These are phyloP conservation scores for Loxodonta africana DNA, from an alignment of 2,113 vertebrate species.

Conservation along the genomic window DNA sequence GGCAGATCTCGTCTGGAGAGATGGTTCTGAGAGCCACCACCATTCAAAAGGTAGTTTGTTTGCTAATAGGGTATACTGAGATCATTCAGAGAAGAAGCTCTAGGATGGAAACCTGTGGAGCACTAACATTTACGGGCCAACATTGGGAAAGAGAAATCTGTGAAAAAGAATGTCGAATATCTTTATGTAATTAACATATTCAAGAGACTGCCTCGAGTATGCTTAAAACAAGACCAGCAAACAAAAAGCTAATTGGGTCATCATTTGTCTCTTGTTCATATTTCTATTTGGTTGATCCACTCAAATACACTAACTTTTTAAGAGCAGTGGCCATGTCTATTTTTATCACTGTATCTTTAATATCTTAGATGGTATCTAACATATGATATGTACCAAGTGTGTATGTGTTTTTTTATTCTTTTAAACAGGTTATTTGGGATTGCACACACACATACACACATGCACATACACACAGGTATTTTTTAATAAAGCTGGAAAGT, in stretches of 20 bases:
- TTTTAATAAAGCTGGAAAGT: neutral
- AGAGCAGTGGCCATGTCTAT: neutral
- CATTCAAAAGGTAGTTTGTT: neutral
- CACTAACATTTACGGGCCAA: neutral
- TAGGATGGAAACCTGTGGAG: neutral
- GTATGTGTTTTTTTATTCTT: neutral
- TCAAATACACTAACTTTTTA: neutral
- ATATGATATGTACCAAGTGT: neutral
- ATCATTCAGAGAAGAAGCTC: neutral
- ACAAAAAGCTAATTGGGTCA: neutral
- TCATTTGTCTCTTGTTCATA: neutral
- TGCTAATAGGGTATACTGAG: neutral
- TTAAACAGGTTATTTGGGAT: neutral
- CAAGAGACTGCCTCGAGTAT: neutral
- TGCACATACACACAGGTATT: neutral
- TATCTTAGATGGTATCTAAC: neutral
- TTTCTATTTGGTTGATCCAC: neutral
- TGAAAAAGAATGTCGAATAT: neutral
- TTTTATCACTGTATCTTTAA: neutral
- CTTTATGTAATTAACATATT: neutral
- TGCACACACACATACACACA: neutral
- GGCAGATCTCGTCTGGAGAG: neutral
- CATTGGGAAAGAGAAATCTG: neutral
- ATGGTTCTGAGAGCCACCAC: neutral
- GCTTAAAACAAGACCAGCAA: neutral